These are phyloP conservation scores for Sarcophaga rosellei DNA, from an alignment of 2,888 invertebrate species.

Conservation along the genomic window DNA sequence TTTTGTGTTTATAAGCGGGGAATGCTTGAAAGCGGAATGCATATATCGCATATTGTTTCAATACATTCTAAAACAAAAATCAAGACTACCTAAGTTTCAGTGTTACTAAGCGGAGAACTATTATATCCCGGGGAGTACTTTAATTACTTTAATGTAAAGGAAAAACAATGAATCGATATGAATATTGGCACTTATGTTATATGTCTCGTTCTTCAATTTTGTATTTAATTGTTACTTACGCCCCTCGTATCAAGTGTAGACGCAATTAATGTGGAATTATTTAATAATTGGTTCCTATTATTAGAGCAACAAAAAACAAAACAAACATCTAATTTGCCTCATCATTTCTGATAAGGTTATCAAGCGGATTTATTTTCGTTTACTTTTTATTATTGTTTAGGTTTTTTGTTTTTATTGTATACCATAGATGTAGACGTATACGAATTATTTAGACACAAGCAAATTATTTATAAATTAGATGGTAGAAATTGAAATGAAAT, in stretches of 20 bases:
- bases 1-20: too few species aligned
- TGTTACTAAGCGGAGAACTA: too few species aligned
- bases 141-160: too few species aligned
- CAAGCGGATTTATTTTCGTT: not conserved
- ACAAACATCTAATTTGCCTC: constrained; percentile 1
- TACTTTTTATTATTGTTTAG: not conserved
- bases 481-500: too few species aligned
- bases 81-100: too few species aligned
- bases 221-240: not conserved
- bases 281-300: constrained; percentile 10
- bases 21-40: too few species aligned
- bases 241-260: not conserved
- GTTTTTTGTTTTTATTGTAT: not conserved
- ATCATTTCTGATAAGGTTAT: constrained; percentile 16
- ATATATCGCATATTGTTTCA: too few species aligned
- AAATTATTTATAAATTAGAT: not conserved
- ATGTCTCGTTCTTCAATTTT: too few species aligned
- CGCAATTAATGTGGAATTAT: constrained; percentile 1
- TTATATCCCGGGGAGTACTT: too few species aligned
- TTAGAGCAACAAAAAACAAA: not conserved
- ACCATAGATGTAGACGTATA: not conserved
- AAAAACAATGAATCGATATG: too few species aligned
- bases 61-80: too few species aligned
- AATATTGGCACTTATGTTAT: too few species aligned
- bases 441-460: not conserved